Evolutionary conservation across 2,113 vertebrate species (phyloP).

Genomic region (Zosterops borbonicus): DNA sequence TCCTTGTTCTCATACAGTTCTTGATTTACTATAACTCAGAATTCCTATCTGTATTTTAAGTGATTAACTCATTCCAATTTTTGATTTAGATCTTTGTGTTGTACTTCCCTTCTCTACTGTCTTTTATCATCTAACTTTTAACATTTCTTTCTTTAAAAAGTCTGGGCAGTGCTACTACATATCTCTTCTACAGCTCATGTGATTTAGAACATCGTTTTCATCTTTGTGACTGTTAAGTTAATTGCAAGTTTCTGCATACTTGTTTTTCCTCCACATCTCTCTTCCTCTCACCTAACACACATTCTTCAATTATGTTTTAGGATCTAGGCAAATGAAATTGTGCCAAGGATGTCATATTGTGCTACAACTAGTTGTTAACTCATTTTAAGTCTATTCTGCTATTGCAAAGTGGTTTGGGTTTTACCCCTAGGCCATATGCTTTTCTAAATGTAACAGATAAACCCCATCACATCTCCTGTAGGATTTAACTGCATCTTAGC

Average conservation of each 20-base stretch:
- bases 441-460: neutral
- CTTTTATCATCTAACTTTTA: neutral
- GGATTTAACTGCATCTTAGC: neutral
- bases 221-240: neutral
- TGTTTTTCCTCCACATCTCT: neutral
- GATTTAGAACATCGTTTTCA: neutral
- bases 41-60: neutral
- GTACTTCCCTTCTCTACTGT: neutral
- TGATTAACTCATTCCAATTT: neutral
- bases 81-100: neutral
- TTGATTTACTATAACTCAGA: neutral
- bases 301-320: conserved; percentile 5
- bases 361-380: neutral
- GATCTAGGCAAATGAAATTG: neutral
- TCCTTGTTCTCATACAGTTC: neutral
- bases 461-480: neutral
- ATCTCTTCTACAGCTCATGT: neutral
- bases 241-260: neutral
- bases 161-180: neutral
- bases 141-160: neutral
- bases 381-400: neutral
- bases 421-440: neutral
- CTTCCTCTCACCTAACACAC: neutral
- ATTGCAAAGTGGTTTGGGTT: neutral
- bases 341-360: neutral